Conservation (phyloP, 2,888 invertebrate species). For the Temnothorax unifasciatus region DNA sequence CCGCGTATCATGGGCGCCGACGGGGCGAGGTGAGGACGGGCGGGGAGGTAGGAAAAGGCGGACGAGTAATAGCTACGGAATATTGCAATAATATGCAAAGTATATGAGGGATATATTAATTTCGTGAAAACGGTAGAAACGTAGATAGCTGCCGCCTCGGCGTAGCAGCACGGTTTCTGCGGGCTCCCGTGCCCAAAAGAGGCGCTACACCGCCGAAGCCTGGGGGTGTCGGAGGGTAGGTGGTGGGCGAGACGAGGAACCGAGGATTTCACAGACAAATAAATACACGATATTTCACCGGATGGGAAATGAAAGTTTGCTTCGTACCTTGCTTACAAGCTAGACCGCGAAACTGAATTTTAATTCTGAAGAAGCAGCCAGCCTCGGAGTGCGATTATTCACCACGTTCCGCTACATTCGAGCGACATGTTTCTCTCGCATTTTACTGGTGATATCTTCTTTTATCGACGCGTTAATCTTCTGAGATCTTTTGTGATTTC, state of each 20-base stretch:
- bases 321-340: slow-evolving; percentile 78
- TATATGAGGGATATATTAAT: slow-evolving; percentile 86
- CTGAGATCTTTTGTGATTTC: not conserved
- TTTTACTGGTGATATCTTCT: slow-evolving; percentile 9
- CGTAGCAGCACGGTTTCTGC: slow-evolving; percentile 73
- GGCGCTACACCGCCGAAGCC: slow-evolving; percentile 74
- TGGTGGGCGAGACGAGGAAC: slow-evolving; percentile 80
- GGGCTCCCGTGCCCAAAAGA: slow-evolving; percentile 81
- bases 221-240: slow-evolving; percentile 69
- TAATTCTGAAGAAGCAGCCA: slow-evolving; percentile 79
- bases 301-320: slow-evolving; percentile 85
- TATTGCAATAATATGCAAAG: slow-evolving; percentile 86
- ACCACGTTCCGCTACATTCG: slow-evolving; percentile 38
- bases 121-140: slow-evolving; percentile 85
- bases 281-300: slow-evolving; percentile 85
- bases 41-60: slow-evolving; percentile 78
- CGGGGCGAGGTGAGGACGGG: slow-evolving; percentile 55
- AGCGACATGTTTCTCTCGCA: slow-evolving; percentile 28
- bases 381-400: slow-evolving; percentile 46
- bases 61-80: slow-evolving; percentile 85
- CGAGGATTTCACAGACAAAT: slow-evolving; percentile 84
- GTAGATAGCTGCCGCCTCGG: slow-evolving; percentile 79
- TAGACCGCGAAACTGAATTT: slow-evolving; percentile 83
- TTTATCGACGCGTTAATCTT: slow-evolving; percentile 11
- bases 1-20: slow-evolving; percentile 54